Evolutionary conservation across 2,797 vertebrate species (phyloP), one percentile per base, ranked within the genome.

Genomic region (Potorous gilbertii): DNA sequence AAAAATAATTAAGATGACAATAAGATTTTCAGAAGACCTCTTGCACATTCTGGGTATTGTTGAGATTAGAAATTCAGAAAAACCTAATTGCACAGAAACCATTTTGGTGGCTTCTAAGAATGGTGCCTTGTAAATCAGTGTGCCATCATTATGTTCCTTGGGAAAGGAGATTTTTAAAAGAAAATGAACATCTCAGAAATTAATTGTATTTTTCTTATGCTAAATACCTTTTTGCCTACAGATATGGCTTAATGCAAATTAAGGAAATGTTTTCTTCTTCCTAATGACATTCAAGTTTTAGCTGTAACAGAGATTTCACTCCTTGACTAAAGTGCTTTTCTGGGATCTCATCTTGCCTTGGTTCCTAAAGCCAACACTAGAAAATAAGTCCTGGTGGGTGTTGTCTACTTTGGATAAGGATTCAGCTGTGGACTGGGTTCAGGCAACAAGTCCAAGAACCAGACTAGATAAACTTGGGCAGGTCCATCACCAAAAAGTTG

Each of bases 101-200:
- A 66, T 95, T 97, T 87, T 95, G 96, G 96, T 52, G 27, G 8
- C 90, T 81, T 97, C 90, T 95, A 93, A 95, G 54, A 56, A 91
- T 56, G 95, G 55, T 46, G 89, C 54, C 95, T 97, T 96, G 90
- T 96, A 97, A 97, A 93, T 97, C 96, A 96, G 74, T 91, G 95
- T 93, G 74, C 97, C 62, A 92, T 92, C 94, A 92, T 95, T 96
- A 94, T 94, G 21, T 95, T 94, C 90, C 94, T 34, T 92, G 93
- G 96, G 96, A 98, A 98, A 98, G 96, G 92, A 91, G 11, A 1
- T 62, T 98, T 98, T 97, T 74, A 94, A 97, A 97, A 97, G 95
- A 96, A 97, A 97, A 98, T 96, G 97, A 98, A 95, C 57, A 96
- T 1, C 21, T 97, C 50, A 31, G 93, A 97, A 94, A 93, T 90